Conservation (phyloP, 1,140 invertebrate species). For the Drosophila arizonae region DNA sequence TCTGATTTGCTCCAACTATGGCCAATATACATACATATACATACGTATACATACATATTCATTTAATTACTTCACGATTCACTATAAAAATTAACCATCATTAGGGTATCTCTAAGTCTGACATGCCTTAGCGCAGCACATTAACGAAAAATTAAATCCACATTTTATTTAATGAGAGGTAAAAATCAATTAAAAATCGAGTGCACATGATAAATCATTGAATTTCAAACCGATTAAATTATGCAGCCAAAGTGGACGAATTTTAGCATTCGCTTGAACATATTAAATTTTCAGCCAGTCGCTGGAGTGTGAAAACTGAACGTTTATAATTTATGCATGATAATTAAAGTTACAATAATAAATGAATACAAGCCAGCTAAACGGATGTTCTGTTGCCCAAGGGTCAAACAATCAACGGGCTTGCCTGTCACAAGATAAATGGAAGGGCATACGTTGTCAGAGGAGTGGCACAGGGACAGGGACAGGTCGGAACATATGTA, state of each 20-base stretch:
- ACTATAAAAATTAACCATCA: too few relatives aligned
- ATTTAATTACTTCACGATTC: too few relatives aligned
- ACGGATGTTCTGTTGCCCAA: constrained; percentile 11
- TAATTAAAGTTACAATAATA: constrained; percentile 61
- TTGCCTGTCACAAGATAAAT: constrained; percentile 47
- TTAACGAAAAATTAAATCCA: not conserved
- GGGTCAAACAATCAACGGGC: constrained; percentile 36
- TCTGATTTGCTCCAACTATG: too few relatives aligned
- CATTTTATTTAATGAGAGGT: not conserved
- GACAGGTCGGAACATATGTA: constrained; percentile 32
- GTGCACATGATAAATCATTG: constrained; percentile 16
- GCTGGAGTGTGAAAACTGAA: constrained; percentile 16
- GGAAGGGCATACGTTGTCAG: constrained; percentile 35
- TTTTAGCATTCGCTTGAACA: constrained; percentile 16
- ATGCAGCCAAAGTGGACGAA: constrained; percentile 12
- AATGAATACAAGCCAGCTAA: constrained; percentile 33
- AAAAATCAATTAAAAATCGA: constrained; percentile 3
- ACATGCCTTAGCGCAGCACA: too few relatives aligned
- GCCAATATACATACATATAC: too few relatives aligned
- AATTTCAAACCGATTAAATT: constrained; percentile 16
- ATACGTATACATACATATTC: too few relatives aligned
- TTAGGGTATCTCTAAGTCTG: too few relatives aligned
- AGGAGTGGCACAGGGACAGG: not conserved
- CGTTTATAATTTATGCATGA: constrained; percentile 44
- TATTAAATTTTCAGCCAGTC: constrained; percentile 24